Evolutionary conservation across 2,888 invertebrate species (phyloP).

Genomic region (Hanleya hanleyi): DNA sequence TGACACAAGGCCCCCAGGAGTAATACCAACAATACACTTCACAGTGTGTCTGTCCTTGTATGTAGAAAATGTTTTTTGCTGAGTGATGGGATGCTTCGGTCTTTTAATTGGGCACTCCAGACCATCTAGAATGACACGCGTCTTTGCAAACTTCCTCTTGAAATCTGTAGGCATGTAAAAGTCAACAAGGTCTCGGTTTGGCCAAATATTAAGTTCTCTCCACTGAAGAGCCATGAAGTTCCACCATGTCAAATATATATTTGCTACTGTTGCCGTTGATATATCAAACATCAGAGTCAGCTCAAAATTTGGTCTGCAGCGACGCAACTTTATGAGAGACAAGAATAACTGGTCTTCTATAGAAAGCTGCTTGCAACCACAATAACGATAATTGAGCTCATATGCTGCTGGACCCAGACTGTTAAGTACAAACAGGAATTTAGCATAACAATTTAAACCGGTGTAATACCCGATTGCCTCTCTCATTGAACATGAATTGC

Average conservation of each 20-base stretch:
- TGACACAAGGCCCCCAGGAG: constrained; percentile 18
- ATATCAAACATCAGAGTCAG: constrained; percentile 5
- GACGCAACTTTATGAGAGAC: too few species aligned
- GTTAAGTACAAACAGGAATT: too few species aligned
- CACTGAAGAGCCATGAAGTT: constrained; percentile 19
- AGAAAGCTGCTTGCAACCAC: too few species aligned
- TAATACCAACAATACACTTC: constrained; percentile 25
- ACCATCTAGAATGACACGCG: constrained; percentile 21
- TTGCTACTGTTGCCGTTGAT: not conserved
- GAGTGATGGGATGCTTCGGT: constrained; percentile 17
- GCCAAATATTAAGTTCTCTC: constrained; percentile 20
- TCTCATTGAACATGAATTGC: too few species aligned
- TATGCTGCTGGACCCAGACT: too few species aligned
- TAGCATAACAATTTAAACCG: too few species aligned
- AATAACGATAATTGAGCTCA: too few species aligned
- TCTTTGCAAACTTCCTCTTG: constrained; percentile 18
- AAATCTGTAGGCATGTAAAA: constrained; percentile 20
- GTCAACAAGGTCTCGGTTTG: constrained; percentile 1
- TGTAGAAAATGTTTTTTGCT: constrained; percentile 32
- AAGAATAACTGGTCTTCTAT: too few species aligned
- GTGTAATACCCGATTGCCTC: too few species aligned
- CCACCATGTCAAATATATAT: constrained; percentile 22
- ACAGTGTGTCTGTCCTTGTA: constrained; percentile 29
- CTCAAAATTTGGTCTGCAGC: constrained; percentile 2
- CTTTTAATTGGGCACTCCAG: constrained; percentile 20